phyloP scores from a whole-genome alignment of 2,888 invertebrate species.

The Carpatolechia fugitivella region DNA sequence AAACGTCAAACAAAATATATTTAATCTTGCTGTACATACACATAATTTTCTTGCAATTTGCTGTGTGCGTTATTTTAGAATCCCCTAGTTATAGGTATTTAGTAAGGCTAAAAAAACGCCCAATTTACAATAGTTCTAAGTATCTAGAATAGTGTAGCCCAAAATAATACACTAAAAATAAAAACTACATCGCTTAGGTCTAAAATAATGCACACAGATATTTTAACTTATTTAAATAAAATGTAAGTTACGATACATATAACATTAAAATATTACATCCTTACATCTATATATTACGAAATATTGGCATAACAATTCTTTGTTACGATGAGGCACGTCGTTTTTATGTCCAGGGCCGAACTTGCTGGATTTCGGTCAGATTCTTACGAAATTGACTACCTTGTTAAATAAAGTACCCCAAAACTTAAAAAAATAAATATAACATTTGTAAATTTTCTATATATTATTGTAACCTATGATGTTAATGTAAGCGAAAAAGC shows the following conservation, averaged over 20 bases:
- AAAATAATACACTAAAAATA: no score
- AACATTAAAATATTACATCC: conserved; percentile 22
- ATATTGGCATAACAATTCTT: conserved; percentile 52
- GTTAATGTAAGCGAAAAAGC: conserved; percentile 26
- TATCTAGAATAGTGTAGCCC: no score
- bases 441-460: conserved; percentile 29
- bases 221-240: conserved; percentile 22
- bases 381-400: conserved; percentile 8
- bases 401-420: not conserved
- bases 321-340: conserved; percentile 46
- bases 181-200: no score
- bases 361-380: not conserved
- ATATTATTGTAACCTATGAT: no score
- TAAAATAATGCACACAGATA: conserved; percentile 4
- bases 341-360: conserved; percentile 30
- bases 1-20: conserved; percentile 14
- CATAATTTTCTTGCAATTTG: conserved; percentile 14
- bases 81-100: no score
- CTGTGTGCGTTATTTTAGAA: conserved; percentile 5
- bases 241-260: conserved; percentile 22
- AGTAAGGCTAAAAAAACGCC: no score
- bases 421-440: conserved; percentile 34
- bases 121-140: no score
- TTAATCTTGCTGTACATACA: conserved; percentile 14
- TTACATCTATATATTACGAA: conserved; percentile 24